A percentile compares a stretch with the other conserved stretches of the same genome.
phyloP scores from a whole-genome alignment of 1,140 invertebrate genomes.

The Drosophila sp. region DNA sequence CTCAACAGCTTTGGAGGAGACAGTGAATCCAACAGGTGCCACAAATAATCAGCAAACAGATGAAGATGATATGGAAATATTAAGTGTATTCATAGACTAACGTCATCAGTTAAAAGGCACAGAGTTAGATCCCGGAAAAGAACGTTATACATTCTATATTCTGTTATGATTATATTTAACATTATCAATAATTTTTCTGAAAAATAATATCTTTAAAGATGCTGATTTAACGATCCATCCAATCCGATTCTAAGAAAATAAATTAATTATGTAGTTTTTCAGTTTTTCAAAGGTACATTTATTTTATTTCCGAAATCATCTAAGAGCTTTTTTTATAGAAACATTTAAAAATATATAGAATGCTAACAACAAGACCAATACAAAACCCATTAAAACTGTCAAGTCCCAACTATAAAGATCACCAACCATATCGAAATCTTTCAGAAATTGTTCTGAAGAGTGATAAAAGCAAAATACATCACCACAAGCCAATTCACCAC shows the following conservation, averaged over 20 bases:
- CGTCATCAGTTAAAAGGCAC: constrained; percentile 17
- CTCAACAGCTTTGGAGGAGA: constrained; percentile 24
- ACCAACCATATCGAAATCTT: constrained; percentile 83
- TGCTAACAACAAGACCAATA: constrained; percentile 47
- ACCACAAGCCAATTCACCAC: constrained; percentile 85
- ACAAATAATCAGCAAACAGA: constrained; percentile 52
- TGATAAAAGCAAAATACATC: constrained; percentile 83
- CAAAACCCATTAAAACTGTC: constrained; percentile 41
- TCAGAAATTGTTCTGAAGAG: constrained; percentile 83
- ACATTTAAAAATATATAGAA: constrained; percentile 63
- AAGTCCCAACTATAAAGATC: constrained; percentile 76
- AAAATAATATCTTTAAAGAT: neutral
- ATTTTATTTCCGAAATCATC: constrained; percentile 10
- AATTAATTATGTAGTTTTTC: neutral
- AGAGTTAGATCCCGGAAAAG: neutral
- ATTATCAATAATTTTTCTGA: too few species aligned
- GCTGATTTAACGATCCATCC: neutral
- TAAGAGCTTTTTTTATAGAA: constrained; percentile 56
- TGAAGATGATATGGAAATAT: constrained; percentile 75
- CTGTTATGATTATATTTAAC: too few species aligned
- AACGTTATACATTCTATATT: too few species aligned
- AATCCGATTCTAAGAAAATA: neutral
- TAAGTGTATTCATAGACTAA: constrained; percentile 69
- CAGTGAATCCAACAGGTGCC: constrained; percentile 26
- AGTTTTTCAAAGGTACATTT: too few species aligned